phyloP scores from a whole-genome alignment of 2,888 invertebrate genomes.

The Eupithecia inturbata region DNA sequence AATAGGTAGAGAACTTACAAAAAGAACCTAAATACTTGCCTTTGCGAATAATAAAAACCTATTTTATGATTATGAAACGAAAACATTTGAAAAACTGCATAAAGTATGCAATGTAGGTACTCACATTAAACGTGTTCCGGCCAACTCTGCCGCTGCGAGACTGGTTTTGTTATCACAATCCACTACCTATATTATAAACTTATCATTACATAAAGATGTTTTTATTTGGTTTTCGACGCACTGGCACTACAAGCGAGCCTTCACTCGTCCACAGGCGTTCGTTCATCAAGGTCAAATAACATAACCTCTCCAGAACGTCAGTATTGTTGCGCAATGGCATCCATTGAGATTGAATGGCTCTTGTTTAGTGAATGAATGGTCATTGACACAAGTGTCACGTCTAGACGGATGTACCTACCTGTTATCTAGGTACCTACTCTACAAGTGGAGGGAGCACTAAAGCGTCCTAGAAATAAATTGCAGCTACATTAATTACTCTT shows the following conservation, averaged over 20 bases:
- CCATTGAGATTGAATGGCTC: constrained; percentile 11
- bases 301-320: constrained; percentile 9
- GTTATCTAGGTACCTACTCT: background rate
- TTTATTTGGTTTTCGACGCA: background rate
- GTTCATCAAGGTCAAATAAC: background rate
- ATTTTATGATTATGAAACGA: no score
- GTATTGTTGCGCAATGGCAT: background rate
- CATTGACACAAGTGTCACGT: background rate
- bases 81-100: no score
- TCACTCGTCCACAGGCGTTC: background rate
- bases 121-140: background rate
- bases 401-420: background rate
- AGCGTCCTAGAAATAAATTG: background rate
- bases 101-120: background rate
- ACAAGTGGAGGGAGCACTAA: background rate
- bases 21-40: no score
- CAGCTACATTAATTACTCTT: background rate
- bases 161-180: constrained; percentile 8
- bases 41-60: background rate
- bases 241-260: constrained; percentile 1
- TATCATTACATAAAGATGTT: constrained; percentile 1
- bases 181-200: background rate
- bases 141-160: background rate
- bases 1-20: no score
- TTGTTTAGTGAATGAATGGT: constrained; percentile 9